These are phyloP conservation scores for Scolopax bukidnonensis DNA, from an alignment of 2,797 vertebrate genomes.

Conservation along the genomic window DNA sequence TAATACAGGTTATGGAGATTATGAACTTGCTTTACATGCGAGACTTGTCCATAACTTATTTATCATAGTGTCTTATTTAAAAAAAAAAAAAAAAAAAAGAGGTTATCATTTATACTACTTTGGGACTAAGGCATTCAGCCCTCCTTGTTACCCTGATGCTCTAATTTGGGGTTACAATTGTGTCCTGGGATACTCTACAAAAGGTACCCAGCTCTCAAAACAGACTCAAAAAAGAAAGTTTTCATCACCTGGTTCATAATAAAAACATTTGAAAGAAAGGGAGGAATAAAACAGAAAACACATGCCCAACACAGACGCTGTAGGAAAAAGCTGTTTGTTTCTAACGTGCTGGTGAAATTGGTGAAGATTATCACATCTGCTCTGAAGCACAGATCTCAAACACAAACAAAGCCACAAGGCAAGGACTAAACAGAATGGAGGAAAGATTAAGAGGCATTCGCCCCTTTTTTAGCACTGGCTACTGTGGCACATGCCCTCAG, in stretches of 20 bases:
- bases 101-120: background rate
- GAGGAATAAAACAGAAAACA: conserved; percentile 18
- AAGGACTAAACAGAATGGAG: background rate
- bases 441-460: background rate
- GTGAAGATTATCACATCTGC: background rate
- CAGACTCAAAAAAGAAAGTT: background rate
- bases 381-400: background rate
- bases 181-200: background rate
- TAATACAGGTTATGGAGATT: background rate
- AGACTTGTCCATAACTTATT: background rate
- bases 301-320: background rate
- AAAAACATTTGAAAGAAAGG: background rate
- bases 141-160: background rate
- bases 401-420: background rate
- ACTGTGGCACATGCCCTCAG: fast-evolving
- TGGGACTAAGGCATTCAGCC: background rate
- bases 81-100: background rate
- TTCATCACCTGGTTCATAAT: background rate
- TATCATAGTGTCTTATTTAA: background rate
- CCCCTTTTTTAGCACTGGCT: fast-evolving
- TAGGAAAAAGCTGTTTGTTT: background rate
- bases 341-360: background rate
- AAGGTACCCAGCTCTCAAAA: conserved; percentile 1
- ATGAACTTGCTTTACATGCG: background rate
- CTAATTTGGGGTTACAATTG: background rate